Evolutionary conservation across 1,140 invertebrate species (phyloP), one percentile per base, ranked within the genome.

Genomic region (Tetramorium simillimum): DNA sequence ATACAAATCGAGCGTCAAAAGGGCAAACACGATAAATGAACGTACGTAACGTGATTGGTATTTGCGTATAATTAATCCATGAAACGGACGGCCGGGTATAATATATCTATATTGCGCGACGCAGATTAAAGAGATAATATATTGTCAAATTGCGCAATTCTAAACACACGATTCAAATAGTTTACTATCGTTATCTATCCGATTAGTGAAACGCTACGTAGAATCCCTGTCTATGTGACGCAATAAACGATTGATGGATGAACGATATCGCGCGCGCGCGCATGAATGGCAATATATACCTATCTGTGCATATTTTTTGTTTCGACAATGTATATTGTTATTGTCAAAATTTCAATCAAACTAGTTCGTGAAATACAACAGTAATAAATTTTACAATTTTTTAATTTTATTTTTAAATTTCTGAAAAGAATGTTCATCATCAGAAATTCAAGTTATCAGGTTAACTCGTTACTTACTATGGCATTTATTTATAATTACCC

Each of bases 81-180:
- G 82, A 37, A 85, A 49, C 24, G 43, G 24, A 18, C n/a, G 56
- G 24, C 0, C 49, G 21, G 1, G 14, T 60, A 63, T 76, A 18
- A 33, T 33, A 33, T 40, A 49, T 1, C 10, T 37, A 49, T 4
- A 28, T 51, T 46, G 18, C 2, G 21, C 16, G 37, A 46, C 12
- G 24, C 10, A 73, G 49, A 85, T 77, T 62, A 77, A 77, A 49
- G 28, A 49, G 72, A 37, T 72, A 85, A 63, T 77, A 46, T 12
- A 40, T 65, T 33, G 10, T 16, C 43, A 21, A 60, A 75, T 60
- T 85, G 28, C 18, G 16, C n/a, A 43, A 76, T 85, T 18, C 70
- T 51, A 76, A 60, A 76, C 60, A 65, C 2, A 85, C 18, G 53
- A 12, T 49, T 58, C 24, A 85, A 62, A 85, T 76, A 62, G 81